Evolutionary conservation across 1,140 invertebrate genomes (phyloP), one percentile per base, ranked within the genome.

Genomic region (Arion vulgaris): DNA sequence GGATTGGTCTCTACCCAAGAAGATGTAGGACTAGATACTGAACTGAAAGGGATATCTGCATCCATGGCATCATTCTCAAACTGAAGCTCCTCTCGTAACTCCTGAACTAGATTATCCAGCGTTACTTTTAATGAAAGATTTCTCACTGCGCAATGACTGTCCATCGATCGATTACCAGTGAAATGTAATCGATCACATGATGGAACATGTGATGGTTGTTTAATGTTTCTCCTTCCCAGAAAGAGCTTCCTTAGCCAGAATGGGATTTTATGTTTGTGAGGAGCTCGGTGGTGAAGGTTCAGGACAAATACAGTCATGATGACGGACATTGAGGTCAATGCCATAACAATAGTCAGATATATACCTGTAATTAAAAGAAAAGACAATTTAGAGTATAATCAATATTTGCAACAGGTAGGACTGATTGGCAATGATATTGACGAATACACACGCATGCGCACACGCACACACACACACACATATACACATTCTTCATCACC

Each of bases 321-420:
- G 34, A 93, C 91, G 11, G 92, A 93, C 26, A 92, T 82, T 49
- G 91, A 92, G 0, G 92, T 92, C 85, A 92, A 88, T 1, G 90
- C 88, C 92, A 93, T 93, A 0, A 92, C 90, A 2, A 91, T 89
- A 2, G 92, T 93, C 68, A 93, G 83, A 84, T 93, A 93, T 62
- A 92, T 89, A 78, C 92, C 92, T 93, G 85, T 15, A 86, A 84
- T 83, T 36, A 85, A 41, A 83, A 82, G 5, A 5, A 36, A 34
- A 71, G 62, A 49, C 45, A 49, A 49, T 49, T 49, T 11, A 49
- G 19, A 49, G 45, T 9, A 69, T 36, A 69, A 28, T 11, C 66
- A n/a, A n/a, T n/a, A n/a, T n/a, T n/a, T n/a, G n/a, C n/a, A n/a
- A n/a, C n/a, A n/a, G n/a, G n/a, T n/a, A n/a, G n/a, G n/a, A n/a